These are phyloP conservation scores for Saccostrea cuccullata DNA, from an alignment of 1,140 invertebrate species.

Conservation along the genomic window DNA sequence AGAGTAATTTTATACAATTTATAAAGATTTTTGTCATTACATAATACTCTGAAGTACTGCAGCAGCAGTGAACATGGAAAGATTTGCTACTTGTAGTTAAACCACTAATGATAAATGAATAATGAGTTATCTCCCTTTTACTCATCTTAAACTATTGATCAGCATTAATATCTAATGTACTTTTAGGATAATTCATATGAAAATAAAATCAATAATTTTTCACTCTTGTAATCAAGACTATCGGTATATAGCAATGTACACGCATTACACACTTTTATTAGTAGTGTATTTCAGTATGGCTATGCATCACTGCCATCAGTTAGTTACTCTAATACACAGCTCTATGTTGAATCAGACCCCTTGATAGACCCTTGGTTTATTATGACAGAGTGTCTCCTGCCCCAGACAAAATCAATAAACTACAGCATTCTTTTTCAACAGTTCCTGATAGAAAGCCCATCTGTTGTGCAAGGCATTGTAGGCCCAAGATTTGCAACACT, in stretches of 20 bases:
- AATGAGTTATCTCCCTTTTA: too few relatives aligned
- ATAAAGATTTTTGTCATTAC: too few relatives aligned
- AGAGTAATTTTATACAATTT: too few relatives aligned
- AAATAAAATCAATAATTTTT: too few relatives aligned
- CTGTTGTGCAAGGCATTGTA: neutral
- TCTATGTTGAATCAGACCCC: neutral
- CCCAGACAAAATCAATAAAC: conserved; percentile 29
- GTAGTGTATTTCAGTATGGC: neutral
- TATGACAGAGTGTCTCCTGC: conserved; percentile 20
- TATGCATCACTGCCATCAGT: conserved; percentile 11
- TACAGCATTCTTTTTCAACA: neutral
- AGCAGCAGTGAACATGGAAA: too few relatives aligned
- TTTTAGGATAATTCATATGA: too few relatives aligned
- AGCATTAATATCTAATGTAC: too few relatives aligned
- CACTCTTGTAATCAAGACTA: neutral
- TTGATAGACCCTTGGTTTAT: neutral
- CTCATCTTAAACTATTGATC: too few relatives aligned
- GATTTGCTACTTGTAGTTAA: too few relatives aligned
- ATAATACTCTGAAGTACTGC: too few relatives aligned
- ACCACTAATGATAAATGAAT: too few relatives aligned
- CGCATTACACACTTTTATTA: neutral
- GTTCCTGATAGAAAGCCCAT: neutral
- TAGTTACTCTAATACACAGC: neutral
- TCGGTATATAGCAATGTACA: neutral
- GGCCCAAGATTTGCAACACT: neutral